Conservation (phyloP, 2,113 vertebrate species). For the Mormoops blainvillei region DNA sequence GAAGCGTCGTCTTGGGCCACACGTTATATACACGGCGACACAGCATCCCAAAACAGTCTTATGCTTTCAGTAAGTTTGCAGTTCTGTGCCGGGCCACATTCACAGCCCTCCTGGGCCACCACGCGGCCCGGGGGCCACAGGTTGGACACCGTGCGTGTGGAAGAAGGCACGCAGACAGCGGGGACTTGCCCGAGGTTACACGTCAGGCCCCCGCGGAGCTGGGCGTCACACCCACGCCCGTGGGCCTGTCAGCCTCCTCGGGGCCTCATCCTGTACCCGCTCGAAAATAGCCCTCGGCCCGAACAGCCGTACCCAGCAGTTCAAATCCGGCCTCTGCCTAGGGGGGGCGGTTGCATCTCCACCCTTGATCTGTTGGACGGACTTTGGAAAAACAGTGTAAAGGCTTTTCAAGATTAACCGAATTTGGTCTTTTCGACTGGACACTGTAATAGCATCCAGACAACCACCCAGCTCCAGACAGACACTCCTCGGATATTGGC, state of each 20-base stretch:
- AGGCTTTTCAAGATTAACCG: background rate
- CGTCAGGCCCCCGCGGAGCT: background rate
- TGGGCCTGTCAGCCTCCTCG: background rate
- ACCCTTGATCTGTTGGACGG: background rate
- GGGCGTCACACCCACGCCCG: background rate
- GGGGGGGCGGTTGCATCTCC: background rate
- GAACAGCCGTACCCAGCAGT: background rate
- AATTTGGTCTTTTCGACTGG: background rate
- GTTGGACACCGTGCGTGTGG: too few species aligned
- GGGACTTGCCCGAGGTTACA: background rate
- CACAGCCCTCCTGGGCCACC: too few species aligned
- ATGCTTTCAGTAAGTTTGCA: too few species aligned
- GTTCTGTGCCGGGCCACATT: too few species aligned
- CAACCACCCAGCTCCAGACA: background rate
- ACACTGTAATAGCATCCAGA: background rate
- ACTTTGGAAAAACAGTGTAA: background rate
- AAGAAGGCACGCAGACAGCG: background rate
- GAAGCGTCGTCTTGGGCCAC: too few species aligned
- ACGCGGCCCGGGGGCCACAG: too few species aligned
- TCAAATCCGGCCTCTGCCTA: background rate
- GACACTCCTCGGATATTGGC: background rate
- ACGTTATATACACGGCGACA: too few species aligned
- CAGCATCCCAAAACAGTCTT: too few species aligned
- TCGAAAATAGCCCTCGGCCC: background rate
- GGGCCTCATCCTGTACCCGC: background rate